Base-by-base conservation (phyloP, 2,888 invertebrate genomes). In the Limenitis arthemis region DNA sequence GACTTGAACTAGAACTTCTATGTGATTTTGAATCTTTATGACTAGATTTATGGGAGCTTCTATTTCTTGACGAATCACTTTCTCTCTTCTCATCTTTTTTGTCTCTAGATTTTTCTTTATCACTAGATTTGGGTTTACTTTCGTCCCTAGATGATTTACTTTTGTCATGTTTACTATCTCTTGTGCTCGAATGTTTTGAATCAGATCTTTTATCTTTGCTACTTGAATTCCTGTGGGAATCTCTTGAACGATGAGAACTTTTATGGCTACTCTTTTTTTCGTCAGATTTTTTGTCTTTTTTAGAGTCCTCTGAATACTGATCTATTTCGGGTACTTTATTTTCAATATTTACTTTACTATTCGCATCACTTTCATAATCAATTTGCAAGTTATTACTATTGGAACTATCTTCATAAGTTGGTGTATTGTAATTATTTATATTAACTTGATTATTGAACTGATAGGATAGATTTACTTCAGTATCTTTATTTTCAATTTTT, bases 341-440 rank as follows among this genome's bases (percentile, higher is more conserved):
- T 53, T 82, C 84, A 12, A 61, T 66, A 56, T 77, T 79, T n/a
- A 66, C 70, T 65, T 87, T 87, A 60, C 84, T 86, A 47, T 86
- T 86, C 3, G 73, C 76, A 59, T 86, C 86, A 64, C 83, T 86
- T 67, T 86, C 86, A 47, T 86, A 85, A 64, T 86, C 85, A 51
- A 86, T 84, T 48, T 78, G 83, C 49, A 82, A 63, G 44, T 78
- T 79, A 56, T 82, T 79, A 56, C 82, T 80, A 65, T 84, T 86
- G 1, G 86, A 86, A 63, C 83, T 87, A 46, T 84, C 86, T 44
- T 86, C 83, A 53, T 80, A 83, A 53, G 77, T 54, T 9, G 78
- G 83, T 0, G 83, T 83, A 49, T 74, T 78, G 53, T 75, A 80
- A 4, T 75, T 72, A 51, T 82, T 79, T 12, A 83, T 75, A 58